Conservation (phyloP, 2,113 vertebrate genomes). For the Gopherus flavomarginatus region DNA sequence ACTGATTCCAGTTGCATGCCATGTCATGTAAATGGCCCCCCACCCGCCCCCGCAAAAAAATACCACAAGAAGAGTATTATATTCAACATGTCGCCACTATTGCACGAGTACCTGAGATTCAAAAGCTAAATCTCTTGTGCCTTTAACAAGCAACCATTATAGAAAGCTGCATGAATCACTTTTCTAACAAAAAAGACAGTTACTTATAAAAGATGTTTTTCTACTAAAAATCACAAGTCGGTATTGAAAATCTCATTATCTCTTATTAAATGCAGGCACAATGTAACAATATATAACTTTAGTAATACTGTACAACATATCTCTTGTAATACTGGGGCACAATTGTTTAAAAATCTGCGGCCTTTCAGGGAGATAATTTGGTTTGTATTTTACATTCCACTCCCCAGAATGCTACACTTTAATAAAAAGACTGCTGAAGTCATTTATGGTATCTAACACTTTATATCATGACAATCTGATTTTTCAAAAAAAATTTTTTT, state of each 20-base stretch:
- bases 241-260: slow-evolving; percentile 61
- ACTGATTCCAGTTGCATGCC: slow-evolving; percentile 49
- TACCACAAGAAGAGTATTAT: too few relatives aligned
- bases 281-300: slow-evolving; percentile 11
- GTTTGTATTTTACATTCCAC: slow-evolving; percentile 12
- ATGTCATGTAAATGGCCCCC: not conserved
- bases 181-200: slow-evolving; percentile 39
- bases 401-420: not conserved
- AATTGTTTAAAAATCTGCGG: slow-evolving; percentile 53
- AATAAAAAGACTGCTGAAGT: slow-evolving; percentile 3
- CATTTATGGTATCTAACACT: not conserved
- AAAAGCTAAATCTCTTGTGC: slow-evolving; percentile 66
- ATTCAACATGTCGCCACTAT: not conserved
- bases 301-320: not conserved
- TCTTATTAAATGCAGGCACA: slow-evolving; percentile 74
- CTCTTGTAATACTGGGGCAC: slow-evolving; percentile 29
- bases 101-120: slow-evolving; percentile 79
- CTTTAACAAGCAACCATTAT: slow-evolving; percentile 62
- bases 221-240: slow-evolving; percentile 62
- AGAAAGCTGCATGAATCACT: slow-evolving; percentile 45
- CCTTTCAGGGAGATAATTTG: not conserved
- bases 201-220: slow-evolving; percentile 59
- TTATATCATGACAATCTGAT: not conserved
- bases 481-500: not conserved
- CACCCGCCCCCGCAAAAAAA: too few relatives aligned